Conservation (phyloP, 1,140 invertebrate species). For the Pteromalus puparum region DNA sequence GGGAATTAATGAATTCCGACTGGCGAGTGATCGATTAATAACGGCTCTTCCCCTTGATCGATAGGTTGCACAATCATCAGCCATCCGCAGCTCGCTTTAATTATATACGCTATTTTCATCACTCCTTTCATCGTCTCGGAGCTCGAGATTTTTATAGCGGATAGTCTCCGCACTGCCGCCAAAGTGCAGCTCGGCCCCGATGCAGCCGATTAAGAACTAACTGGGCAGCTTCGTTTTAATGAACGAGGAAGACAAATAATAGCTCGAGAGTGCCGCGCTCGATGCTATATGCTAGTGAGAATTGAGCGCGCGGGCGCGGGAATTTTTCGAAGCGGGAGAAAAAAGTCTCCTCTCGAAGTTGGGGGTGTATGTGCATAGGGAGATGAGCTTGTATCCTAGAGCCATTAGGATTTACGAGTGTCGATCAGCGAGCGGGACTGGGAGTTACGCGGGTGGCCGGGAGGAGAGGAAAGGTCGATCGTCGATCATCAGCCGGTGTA, state of each 20-base stretch:
- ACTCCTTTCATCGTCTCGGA: neutral
- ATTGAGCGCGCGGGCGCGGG: too few relatives aligned
- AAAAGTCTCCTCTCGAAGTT: neutral
- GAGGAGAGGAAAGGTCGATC: conserved; percentile 59
- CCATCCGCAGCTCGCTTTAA: conserved; percentile 49
- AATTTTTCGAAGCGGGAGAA: neutral
- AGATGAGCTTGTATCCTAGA: conserved; percentile 12
- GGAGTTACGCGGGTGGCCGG: neutral
- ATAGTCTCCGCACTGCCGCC: neutral
- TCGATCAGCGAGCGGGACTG: conserved; percentile 40
- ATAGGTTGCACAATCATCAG: neutral
- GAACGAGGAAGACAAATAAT: conserved; percentile 12
- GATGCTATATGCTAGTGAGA: neutral
- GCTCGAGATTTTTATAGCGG: conserved; percentile 11
- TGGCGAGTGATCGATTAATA: conserved; percentile 20
- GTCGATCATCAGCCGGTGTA: conserved; percentile 63
- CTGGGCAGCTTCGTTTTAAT: neutral
- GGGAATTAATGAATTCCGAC: conserved; percentile 44
- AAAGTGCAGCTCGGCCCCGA: neutral
- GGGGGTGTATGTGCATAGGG: neutral
- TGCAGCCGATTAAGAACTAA: neutral
- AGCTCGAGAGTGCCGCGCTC: neutral
- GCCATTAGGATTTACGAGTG: conserved; percentile 55
- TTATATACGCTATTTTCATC: conserved; percentile 30
- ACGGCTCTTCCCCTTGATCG: conserved; percentile 24